phyloP scores from a whole-genome alignment of 2,888 invertebrate species.

The Pinctada fucata region DNA sequence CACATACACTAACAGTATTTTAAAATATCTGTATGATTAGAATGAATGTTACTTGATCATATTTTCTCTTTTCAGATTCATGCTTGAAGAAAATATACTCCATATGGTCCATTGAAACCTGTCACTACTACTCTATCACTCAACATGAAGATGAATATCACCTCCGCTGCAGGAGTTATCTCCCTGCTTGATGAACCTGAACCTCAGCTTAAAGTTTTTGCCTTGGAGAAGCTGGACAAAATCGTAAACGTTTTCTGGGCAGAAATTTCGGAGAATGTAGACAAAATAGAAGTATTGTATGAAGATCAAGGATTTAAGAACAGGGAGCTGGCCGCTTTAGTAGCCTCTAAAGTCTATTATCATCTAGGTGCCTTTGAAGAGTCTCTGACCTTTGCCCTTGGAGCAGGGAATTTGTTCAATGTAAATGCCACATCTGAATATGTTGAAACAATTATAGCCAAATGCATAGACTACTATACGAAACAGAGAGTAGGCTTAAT shows the following conservation, averaged over 20 bases:
- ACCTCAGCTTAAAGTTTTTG: constrained; percentile 94
- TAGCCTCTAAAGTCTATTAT: constrained; percentile 98
- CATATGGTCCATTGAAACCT: too few relatives aligned
- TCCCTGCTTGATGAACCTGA: constrained; percentile 96
- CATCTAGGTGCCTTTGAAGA: constrained; percentile 98
- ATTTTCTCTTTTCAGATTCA: too few relatives aligned
- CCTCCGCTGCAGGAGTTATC: constrained; percentile 88
- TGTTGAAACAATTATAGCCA: constrained; percentile 95
- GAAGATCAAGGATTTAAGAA: constrained; percentile 93
- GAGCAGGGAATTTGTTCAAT: constrained; percentile 96
- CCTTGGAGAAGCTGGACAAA: constrained; percentile 92
- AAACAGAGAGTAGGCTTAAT: constrained; percentile 86
- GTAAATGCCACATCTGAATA: constrained; percentile 96
- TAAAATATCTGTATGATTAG: too few relatives aligned
- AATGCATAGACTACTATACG: constrained; percentile 98
- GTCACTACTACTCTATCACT: not conserved
- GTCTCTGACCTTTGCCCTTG: constrained; percentile 96
- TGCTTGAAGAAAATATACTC: too few relatives aligned
- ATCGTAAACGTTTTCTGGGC: constrained; percentile 99
- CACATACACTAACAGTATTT: too few relatives aligned
- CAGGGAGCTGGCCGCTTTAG: constrained; percentile 94
- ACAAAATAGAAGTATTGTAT: constrained; percentile 95
- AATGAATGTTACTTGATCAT: too few relatives aligned
- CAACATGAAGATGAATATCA: constrained; percentile 65
- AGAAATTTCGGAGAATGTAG: constrained; percentile 97